Evolutionary conservation across 2,113 vertebrate genomes (phyloP).

Genomic region (Leptocoma aspasia): DNA sequence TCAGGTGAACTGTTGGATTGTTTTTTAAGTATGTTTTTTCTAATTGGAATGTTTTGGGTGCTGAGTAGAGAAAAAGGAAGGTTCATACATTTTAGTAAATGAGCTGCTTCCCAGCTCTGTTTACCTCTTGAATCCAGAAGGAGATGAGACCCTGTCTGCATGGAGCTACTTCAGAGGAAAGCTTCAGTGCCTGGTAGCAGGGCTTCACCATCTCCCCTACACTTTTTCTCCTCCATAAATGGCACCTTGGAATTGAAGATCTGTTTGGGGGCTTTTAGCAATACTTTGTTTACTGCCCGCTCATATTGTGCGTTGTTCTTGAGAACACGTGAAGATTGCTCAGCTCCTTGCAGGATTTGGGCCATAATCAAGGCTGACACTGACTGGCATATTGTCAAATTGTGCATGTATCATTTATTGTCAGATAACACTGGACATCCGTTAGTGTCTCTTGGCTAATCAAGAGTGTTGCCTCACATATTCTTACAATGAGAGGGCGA

Average conservation of each 20-base stretch:
- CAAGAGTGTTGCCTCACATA: constrained; percentile 40
- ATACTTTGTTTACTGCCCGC: not conserved
- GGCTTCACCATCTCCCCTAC: constrained; percentile 7
- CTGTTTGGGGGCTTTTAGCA: constrained; percentile 28
- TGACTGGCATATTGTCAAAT: constrained; percentile 59
- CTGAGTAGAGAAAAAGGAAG: not conserved
- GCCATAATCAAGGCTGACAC: constrained; percentile 52
- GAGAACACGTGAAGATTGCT: constrained; percentile 35
- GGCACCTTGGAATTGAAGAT: constrained; percentile 1
- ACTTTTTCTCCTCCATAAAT: not conserved
- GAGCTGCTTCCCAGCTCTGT: constrained; percentile 14
- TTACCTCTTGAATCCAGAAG: constrained; percentile 18
- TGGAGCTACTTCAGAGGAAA: constrained; percentile 38
- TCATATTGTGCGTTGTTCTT: not conserved
- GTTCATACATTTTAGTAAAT: not conserved
- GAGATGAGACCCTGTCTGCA: constrained; percentile 4
- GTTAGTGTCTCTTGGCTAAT: constrained; percentile 59
- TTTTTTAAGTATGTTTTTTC: not conserved
- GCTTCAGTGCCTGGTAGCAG: constrained; percentile 4
- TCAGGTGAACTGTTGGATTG: constrained; percentile 11
- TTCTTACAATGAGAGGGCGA: constrained; percentile 11
- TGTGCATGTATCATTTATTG: constrained; percentile 22
- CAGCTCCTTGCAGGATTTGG: constrained; percentile 59
- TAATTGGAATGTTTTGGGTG: constrained; percentile 37
- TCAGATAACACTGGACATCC: constrained; percentile 48